A percentile compares a stretch with the other conserved stretches of the same genome.
phyloP scores from a whole-genome alignment of 2,888 invertebrate genomes.

The Amblyjoppa proteus region DNA sequence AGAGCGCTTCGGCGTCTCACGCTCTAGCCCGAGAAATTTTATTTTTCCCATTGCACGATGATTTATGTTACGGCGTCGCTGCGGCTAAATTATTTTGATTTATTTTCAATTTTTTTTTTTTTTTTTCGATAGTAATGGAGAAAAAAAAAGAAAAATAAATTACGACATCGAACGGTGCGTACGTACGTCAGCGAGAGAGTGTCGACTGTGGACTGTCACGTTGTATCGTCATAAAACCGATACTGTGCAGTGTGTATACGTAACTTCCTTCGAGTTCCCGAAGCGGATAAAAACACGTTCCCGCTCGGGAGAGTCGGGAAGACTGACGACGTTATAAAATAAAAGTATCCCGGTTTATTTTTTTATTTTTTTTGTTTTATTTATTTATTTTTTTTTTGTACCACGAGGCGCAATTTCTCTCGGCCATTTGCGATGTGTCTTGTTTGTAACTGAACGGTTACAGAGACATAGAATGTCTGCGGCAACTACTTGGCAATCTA shows the following conservation, averaged over 20 bases:
- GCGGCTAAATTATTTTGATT: neutral
- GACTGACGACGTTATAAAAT: neutral
- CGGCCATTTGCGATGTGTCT: neutral
- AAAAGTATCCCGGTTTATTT: neutral
- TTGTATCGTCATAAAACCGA: slow-evolving; percentile 25
- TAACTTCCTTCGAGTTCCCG: slow-evolving; percentile 40
- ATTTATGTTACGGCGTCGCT: slow-evolving; percentile 10
- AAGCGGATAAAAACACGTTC: slow-evolving; percentile 27
- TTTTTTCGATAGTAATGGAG: slow-evolving; percentile 4
- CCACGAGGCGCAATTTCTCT: neutral
- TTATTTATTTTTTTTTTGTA: neutral
- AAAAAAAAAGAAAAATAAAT: slow-evolving; percentile 12
- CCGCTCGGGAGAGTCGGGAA: slow-evolving; percentile 39
- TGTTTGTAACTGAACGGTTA: neutral
- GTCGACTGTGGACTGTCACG: slow-evolving; percentile 14
- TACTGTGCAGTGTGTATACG: slow-evolving; percentile 28
- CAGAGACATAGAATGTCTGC: neutral
- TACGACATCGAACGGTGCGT: slow-evolving; percentile 22
- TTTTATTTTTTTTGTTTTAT: neutral
- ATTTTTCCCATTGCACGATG: slow-evolving; percentile 30
- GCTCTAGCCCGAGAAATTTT: slow-evolving; percentile 19
- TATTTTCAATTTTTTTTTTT: slow-evolving; percentile 10
- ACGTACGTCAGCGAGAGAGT: slow-evolving; percentile 3
- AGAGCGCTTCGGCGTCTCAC: neutral
- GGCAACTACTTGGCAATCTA: neutral